Evolutionary conservation across 1,140 invertebrate genomes (phyloP), one percentile per base, ranked within the genome.

Genomic region (Rhagoletis zephyria): DNA sequence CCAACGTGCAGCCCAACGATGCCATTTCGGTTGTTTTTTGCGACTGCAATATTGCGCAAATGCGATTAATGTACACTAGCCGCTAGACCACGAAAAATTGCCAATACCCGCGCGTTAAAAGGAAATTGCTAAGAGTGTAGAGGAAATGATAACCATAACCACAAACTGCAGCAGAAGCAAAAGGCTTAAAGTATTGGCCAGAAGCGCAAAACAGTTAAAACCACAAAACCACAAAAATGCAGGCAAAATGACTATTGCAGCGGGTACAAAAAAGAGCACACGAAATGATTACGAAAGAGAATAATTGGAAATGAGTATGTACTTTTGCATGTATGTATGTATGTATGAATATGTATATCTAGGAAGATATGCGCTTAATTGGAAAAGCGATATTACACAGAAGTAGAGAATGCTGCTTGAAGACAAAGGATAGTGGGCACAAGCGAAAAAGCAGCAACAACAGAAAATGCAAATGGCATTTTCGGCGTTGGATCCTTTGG

Each of bases 111-210:
- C 5, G 16, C 14, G 14, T 30, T 81, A 81, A 81, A 81, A 67
- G 48, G 45, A 81, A 81, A 81, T 56, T 56, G 48, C 14, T 56
- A 30, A 42, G 40, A 81, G 48, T 4, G 74, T 30, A 81, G 30
- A 30, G 51, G 74, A 81, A 81, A 81, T 30, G 48, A 51, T 56
- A 81, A 81, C 16, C 74, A 81, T 81, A 81, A 81, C 74, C 45
- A 12, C 5, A 19, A 81, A 30, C 48, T 30, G 74, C 74, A n/a
- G 74, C 14, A 56, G 56, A 81, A 81, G 56, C 45, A 56, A 56
- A 48, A 19, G 4, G 74, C 74, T n/a, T 4, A 56, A 59, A 81
- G 74, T 81, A 48, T 81, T 81, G 48, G 19, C 48, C 48, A 81
- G 56, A 81, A 9, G 4, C 51, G 74, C 74, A 1, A 56, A 51